phyloP scores from a whole-genome alignment of 2,797 vertebrate species.

The Hemitrygon akajei region DNA sequence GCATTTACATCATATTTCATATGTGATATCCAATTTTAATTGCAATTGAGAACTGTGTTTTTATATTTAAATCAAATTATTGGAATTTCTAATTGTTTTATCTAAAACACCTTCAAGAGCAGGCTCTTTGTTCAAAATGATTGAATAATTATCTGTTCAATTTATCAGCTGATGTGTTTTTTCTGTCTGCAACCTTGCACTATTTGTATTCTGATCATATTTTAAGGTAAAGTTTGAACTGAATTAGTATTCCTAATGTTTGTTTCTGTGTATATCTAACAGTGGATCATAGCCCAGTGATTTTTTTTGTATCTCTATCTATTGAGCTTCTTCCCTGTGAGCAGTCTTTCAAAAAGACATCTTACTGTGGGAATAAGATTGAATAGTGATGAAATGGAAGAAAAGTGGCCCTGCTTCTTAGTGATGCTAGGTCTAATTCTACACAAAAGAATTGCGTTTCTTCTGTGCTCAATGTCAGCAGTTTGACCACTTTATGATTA shows the following conservation, averaged over 20 bases:
- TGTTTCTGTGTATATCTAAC: not conserved
- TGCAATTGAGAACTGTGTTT: not conserved
- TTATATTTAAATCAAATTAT: not conserved
- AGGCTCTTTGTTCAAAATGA: not conserved
- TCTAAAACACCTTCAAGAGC: not conserved
- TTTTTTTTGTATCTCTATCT: not conserved
- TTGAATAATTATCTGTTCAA: not conserved
- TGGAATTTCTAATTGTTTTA: not conserved
- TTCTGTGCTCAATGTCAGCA: not conserved
- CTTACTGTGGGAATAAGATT: not conserved
- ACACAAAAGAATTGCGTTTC: not conserved
- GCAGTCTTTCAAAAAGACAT: not conserved
- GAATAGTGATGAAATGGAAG: not conserved
- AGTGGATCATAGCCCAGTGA: not conserved
- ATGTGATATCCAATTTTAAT: not conserved
- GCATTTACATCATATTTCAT: not conserved
- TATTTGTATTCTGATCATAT: not conserved
- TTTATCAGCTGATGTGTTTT: not conserved
- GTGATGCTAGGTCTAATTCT: not conserved
- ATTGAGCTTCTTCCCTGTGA: not conserved
- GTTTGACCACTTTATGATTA: not conserved
- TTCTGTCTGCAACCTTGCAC: not conserved
- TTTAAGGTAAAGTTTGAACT: not conserved
- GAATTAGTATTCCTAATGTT: not conserved
- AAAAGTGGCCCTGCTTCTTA: not conserved